Base-by-base conservation (phyloP, 2,797 vertebrate species). In the Muraenolepis orangiensis region DNA sequence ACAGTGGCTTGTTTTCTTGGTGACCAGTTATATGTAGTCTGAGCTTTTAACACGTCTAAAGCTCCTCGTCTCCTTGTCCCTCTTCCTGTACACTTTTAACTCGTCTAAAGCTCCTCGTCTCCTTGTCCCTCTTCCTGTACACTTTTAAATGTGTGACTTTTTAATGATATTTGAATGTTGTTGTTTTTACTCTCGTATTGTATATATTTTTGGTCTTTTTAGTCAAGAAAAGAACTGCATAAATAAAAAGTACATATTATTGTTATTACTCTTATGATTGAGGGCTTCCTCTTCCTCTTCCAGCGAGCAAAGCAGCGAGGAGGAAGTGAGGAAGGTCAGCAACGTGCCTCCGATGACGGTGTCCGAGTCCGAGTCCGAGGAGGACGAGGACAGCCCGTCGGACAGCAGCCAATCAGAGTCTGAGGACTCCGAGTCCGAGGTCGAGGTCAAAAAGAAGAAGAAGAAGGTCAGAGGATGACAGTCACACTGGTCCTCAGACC, bases 331-430 rank as follows among this genome's bases (percentile, higher is more conserved):
- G 72, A 84, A 82, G 36, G 82, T 73, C 36, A 86, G 70, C 88
- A 0, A 93, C 69, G 85, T 79, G 29, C 89, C 67, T 4, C 88
- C 67, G 4, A 94, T 94, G 75, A 91, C 87, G 16, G 86, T 0
- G 0, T 86, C 91, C 0, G 93, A 94, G 16, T 95, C 94, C 0
- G 96, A 96, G 0, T 95, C 94, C 0, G 95, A 95, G 14, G 94
- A 95, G 0, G 94, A 95, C 0, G 95, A 95, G n/a, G 95, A 92
- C 66, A 98, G 95, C 0, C 92, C 92, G 34, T 95, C 97, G 0
- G 96, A 97, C 76, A 96, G 94, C 87, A 97, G 96, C 88, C 95
- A 94, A 0, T 98, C 96, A 0, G 95, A 93, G 71, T 94, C 93
- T 0, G 95, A 96, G 30, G 93, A 92, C 0, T 95, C 94, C 0